Conservation (phyloP, 1,140 invertebrate species). For the Drosophila kanapiae region DNA sequence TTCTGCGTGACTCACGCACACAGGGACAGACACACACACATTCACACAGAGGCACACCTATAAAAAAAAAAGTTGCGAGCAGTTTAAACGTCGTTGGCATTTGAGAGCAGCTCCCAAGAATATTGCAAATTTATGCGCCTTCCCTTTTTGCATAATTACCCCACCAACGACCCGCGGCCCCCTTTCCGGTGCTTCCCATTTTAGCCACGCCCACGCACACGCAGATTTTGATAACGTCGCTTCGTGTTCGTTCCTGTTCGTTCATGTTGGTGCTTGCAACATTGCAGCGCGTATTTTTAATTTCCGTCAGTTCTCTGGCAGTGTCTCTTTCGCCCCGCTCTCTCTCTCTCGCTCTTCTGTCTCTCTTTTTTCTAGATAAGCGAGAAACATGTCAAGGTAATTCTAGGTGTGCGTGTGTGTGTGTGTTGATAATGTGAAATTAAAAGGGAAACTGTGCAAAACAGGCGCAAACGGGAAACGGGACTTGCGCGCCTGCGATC, state of each 20-base stretch:
- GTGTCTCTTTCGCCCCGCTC: slow-evolving; percentile 28
- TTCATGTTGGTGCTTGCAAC: slow-evolving; percentile 72
- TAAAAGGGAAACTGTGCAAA: slow-evolving; percentile 82
- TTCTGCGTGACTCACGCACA: slow-evolving; percentile 7
- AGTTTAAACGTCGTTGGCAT: slow-evolving; percentile 82
- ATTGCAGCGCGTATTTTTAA: slow-evolving; percentile 84
- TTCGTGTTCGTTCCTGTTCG: slow-evolving; percentile 28
- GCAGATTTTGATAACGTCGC: slow-evolving; percentile 81
- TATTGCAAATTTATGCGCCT: slow-evolving; percentile 83
- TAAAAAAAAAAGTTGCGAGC: slow-evolving; percentile 75
- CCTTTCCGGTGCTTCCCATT: not conserved
- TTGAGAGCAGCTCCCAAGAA: slow-evolving; percentile 74
- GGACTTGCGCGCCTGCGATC: slow-evolving; percentile 79
- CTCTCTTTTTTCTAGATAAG: slow-evolving; percentile 66
- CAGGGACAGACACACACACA: not conserved
- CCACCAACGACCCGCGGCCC: slow-evolving; percentile 57
- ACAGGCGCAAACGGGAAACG: slow-evolving; percentile 69
- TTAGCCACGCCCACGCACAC: slow-evolving; percentile 62
- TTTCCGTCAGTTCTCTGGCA: slow-evolving; percentile 69
- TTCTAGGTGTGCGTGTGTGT: slow-evolving; percentile 40
- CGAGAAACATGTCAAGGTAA: slow-evolving; percentile 77
- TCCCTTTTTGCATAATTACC: slow-evolving; percentile 83
- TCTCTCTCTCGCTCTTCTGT: slow-evolving; percentile 1
- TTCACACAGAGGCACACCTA: slow-evolving; percentile 10
- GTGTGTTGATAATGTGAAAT: slow-evolving; percentile 80